Conservation (phyloP, 2,797 vertebrate species). For the Microcaecilia unicolor region DNA sequence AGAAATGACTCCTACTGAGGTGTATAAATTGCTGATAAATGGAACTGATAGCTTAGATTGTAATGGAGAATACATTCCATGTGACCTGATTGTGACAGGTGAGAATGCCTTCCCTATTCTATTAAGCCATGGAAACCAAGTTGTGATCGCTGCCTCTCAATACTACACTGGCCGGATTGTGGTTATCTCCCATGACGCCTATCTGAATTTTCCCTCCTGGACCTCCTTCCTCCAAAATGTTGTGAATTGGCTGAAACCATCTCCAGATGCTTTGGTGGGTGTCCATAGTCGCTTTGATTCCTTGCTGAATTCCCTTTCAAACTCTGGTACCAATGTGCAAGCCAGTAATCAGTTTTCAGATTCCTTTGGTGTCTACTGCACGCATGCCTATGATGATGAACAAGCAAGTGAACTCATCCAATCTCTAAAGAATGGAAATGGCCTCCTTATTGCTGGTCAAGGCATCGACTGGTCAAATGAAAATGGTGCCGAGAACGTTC, state of each 20-base stretch:
- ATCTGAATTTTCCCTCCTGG: slow-evolving; percentile 36
- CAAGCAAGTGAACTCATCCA: slow-evolving; percentile 40
- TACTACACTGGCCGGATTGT: slow-evolving; percentile 65
- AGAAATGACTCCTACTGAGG: slow-evolving; percentile 30
- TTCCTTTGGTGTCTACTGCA: slow-evolving; percentile 52
- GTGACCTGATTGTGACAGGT: slow-evolving; percentile 60
- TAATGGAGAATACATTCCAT: slow-evolving; percentile 14
- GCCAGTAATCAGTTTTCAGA: slow-evolving; percentile 17
- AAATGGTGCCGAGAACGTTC: slow-evolving; percentile 34
- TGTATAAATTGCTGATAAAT: slow-evolving; percentile 45
- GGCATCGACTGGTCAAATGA: slow-evolving; percentile 36
- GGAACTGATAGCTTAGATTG: slow-evolving; percentile 54
- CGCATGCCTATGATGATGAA: slow-evolving; percentile 44
- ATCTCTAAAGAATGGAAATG: slow-evolving; percentile 53
- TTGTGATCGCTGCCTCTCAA: slow-evolving; percentile 64
- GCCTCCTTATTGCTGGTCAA: slow-evolving; percentile 37
- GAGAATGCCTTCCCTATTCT: slow-evolving; percentile 60
- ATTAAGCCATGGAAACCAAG: slow-evolving; percentile 50
- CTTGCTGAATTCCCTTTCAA: slow-evolving; percentile 34
- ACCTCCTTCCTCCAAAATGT: slow-evolving; percentile 56
- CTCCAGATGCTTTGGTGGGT: slow-evolving; percentile 14
- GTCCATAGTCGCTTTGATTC: slow-evolving; percentile 30
- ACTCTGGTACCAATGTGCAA: slow-evolving; percentile 21
- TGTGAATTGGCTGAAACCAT: slow-evolving; percentile 57
- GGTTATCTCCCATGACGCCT: slow-evolving; percentile 59